Base-by-base conservation (phyloP, 2,113 vertebrate genomes). In the Maccullochella peelii region DNA sequence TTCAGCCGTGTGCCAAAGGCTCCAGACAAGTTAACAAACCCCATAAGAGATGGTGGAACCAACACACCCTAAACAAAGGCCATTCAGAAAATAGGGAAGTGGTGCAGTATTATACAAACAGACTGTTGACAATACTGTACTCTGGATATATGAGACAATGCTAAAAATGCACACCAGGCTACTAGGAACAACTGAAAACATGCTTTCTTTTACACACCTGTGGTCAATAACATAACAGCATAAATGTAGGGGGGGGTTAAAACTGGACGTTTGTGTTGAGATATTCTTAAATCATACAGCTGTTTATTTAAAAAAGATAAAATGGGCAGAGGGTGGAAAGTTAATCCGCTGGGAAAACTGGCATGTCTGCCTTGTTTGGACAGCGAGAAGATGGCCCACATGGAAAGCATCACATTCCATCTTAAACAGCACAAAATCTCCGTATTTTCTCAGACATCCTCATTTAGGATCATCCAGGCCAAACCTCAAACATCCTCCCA, bases 401-500 rank as follows among this genome's bases (percentile, higher is more conserved):
- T 86, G 82, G 79, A 86, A 90, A 86, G 59, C 84, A 90, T 85
- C 73, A n/a, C 85, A 82, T 89, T 82, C 87, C 75, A 47, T 69
- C 77, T 65, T 65, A 77, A 85, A 73, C 30, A 16, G 44, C 63
- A 57, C 9, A 55, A 82, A 66, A 70, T 49, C 57, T 40, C 66
- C 61, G 62, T 27, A 30, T 63, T 79, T 83, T 87, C 71, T 73
- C 86, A 85, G 68, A 78, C 77, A 54, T 86, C 52, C 77, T 86
- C 76, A 27, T 88, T 82, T 49, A 44, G 67, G 30, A 58, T 54
- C 49, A 59, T 18, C 59, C n/a, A 21, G 68, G 81, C 88, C 89
- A 91, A 91, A 90, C 89, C 86, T 89, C 85, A 91, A 88, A 84
- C 47, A 82, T 40, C 65, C 77, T 61, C 65, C 63, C n/a, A 54